Percentiles rank a stretch among this genome's conserved stretches.
Conservation (phyloP, 2,113 vertebrate genomes). For the Eolophus roseicapilla region DNA sequence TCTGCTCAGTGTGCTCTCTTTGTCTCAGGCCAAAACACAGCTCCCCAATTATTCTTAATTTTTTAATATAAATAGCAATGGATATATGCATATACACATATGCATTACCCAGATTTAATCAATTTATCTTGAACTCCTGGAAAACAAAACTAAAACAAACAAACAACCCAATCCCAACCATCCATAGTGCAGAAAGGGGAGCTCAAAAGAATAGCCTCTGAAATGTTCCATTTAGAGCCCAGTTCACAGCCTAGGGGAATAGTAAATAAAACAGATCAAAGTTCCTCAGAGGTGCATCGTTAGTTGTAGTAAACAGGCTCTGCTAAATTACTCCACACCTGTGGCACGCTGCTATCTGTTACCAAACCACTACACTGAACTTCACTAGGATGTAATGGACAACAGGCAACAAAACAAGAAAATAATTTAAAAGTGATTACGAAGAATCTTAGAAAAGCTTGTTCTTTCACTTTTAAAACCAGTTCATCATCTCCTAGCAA, state of each 20-base stretch:
- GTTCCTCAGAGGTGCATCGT: neutral
- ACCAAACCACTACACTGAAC: neutral
- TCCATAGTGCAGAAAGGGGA: neutral
- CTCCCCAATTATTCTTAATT: neutral
- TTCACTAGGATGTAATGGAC: neutral
- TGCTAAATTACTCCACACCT: neutral
- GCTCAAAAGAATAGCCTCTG: neutral
- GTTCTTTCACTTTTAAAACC: neutral
- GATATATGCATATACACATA: neutral
- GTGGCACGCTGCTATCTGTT: neutral
- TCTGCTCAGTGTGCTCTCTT: neutral
- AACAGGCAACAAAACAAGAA: neutral
- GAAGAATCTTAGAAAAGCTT: neutral
- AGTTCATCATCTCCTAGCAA: neutral
- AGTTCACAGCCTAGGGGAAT: neutral
- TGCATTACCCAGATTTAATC: neutral
- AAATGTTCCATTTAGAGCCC: neutral
- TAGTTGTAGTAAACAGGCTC: neutral
- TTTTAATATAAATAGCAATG: neutral
- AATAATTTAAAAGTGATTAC: neutral
- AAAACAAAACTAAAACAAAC: neutral
- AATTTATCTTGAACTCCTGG: neutral
- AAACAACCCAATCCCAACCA: neutral
- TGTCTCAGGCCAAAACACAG: neutral
- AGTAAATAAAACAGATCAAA: neutral